Evolutionary conservation across 2,888 invertebrate species (phyloP).

Genomic region (Galerucella pusilla): DNA sequence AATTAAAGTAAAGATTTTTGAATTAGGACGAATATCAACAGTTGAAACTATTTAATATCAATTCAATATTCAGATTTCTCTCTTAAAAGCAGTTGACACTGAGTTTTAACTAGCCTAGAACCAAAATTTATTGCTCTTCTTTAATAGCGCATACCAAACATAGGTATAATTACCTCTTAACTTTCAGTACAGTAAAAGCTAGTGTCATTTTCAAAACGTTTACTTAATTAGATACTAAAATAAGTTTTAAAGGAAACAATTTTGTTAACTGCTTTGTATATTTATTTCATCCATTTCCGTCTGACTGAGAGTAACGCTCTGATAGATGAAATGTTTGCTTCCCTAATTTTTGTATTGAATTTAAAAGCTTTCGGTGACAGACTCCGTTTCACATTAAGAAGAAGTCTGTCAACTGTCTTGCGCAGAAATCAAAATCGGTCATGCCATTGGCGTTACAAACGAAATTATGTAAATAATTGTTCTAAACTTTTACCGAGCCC

Average conservation of each 20-base stretch:
- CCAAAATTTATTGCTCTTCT: background rate
- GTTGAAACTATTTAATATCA: background rate
- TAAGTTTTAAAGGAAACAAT: background rate
- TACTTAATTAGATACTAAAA: background rate
- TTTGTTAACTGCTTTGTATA: no score
- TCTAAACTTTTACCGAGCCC: background rate
- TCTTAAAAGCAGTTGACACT: background rate
- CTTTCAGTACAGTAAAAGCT: conserved; percentile 1
- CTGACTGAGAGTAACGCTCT: no score
- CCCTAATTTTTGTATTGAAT: no score
- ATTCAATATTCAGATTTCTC: background rate
- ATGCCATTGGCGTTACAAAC: no score
- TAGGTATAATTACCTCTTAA: conserved; percentile 9
- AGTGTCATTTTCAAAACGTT: background rate
- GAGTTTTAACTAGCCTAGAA: background rate
- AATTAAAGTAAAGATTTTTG: background rate
- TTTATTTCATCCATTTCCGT: no score
- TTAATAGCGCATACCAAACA: background rate
- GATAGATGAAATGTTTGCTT: no score
- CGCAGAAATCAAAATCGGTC: no score
- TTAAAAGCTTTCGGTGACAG: no score
- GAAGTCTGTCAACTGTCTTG: no score
- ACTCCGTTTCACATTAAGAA: no score
- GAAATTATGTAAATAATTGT: no score
- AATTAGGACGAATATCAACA: background rate